Conservation (phyloP, 2,113 vertebrate species). For the Rhea americana region DNA sequence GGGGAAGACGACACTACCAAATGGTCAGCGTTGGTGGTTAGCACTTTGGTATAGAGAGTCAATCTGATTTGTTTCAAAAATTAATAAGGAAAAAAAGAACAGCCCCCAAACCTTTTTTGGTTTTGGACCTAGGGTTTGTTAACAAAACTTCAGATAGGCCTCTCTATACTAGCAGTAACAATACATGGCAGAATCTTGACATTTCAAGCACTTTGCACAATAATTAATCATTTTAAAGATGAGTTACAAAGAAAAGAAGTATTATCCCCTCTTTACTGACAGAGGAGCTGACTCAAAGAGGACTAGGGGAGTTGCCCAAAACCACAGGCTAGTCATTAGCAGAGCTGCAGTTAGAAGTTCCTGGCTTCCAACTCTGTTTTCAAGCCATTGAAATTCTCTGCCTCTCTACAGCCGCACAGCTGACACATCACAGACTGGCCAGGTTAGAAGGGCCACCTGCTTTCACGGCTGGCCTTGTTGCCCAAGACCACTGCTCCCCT, state of each 20-base stretch:
- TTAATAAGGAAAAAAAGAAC: neutral
- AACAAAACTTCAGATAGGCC: neutral
- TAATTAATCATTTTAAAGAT: constrained; percentile 28
- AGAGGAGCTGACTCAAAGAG: constrained; percentile 58
- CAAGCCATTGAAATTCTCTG: neutral
- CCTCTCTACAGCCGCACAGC: accelerated
- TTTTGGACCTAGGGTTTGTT: neutral
- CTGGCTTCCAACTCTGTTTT: constrained; percentile 8
- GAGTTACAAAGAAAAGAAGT: neutral
- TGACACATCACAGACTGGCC: accelerated
- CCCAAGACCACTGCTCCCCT: neutral
- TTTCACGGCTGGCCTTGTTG: neutral
- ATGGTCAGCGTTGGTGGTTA: neutral
- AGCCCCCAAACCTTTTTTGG: neutral
- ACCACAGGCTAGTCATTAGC: constrained; percentile 53
- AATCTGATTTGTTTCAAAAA: neutral
- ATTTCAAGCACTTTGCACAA: neutral
- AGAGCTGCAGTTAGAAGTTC: constrained; percentile 61
- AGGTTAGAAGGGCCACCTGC: neutral
- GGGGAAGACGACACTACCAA: neutral
- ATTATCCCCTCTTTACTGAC: constrained; percentile 31
- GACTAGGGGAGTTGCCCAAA: constrained; percentile 54
- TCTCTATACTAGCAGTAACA: neutral
- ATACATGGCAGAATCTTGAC: neutral
- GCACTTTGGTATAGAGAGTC: neutral